phyloP scores from a whole-genome alignment of 1,140 invertebrate genomes.

The Schmidtea mediterranea region DNA sequence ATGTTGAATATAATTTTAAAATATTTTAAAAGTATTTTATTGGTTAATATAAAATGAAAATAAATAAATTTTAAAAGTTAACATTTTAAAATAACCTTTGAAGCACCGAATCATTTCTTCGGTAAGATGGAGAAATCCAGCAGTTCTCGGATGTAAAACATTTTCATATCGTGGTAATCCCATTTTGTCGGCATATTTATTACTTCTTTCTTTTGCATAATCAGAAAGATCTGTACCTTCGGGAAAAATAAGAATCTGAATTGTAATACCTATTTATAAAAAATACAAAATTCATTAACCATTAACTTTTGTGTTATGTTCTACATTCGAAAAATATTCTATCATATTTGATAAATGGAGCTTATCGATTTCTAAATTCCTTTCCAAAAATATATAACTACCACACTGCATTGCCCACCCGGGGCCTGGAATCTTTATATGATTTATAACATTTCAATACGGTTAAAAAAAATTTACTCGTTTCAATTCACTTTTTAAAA shows the following conservation, averaged over 20 bases:
- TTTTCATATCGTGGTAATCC: not conserved
- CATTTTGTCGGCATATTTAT: not conserved
- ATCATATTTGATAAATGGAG: not conserved
- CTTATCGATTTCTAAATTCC: not conserved
- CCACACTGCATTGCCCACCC: conserved; percentile 4
- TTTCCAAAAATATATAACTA: not conserved
- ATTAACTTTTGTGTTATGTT: too few species aligned
- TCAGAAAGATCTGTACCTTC: not conserved
- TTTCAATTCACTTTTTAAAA: not conserved
- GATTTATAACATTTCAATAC: too few species aligned
- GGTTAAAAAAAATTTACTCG: not conserved
- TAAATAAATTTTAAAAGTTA: too few species aligned
- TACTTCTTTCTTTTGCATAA: not conserved
- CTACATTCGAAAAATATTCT: not conserved
- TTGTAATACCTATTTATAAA: not conserved
- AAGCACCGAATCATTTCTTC: too few species aligned
- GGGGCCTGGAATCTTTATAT: not conserved
- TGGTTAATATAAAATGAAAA: too few species aligned
- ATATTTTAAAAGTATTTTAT: too few species aligned
- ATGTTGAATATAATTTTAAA: too few species aligned
- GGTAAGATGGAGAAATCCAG: not conserved
- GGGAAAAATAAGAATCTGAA: conserved; percentile 3
- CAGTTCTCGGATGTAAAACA: conserved; percentile 2
- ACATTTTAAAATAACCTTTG: too few species aligned
- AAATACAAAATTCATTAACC: too few species aligned